phyloP scores from a whole-genome alignment of 2,888 invertebrate genomes.

The Athalia cordata region DNA sequence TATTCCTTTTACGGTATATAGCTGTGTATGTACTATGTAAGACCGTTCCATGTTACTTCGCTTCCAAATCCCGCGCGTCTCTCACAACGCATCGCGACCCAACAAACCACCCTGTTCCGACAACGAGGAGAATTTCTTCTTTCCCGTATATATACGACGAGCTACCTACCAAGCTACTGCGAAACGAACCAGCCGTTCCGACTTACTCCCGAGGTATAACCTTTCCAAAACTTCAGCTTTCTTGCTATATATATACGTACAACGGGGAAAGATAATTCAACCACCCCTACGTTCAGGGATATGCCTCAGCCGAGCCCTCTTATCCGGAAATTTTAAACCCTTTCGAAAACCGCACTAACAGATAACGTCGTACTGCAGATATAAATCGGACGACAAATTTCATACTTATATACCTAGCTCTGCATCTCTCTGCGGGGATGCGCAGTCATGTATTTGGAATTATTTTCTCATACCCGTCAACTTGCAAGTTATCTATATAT shows the following conservation, averaged over 20 bases:
- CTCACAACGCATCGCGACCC: not conserved
- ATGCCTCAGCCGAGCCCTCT: slow-evolving; percentile 12
- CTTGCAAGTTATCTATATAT: no score
- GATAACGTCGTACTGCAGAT: slow-evolving; percentile 26
- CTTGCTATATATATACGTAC: slow-evolving; percentile 10
- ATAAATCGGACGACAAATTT: slow-evolving; percentile 25
- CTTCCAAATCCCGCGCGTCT: not conserved
- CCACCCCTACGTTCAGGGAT: not conserved
- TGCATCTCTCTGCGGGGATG: not conserved
- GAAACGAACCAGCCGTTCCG: slow-evolving; percentile 9
- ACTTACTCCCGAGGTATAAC: slow-evolving; percentile 3
- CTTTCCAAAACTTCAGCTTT: slow-evolving; percentile 10
- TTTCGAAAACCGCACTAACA: slow-evolving; percentile 38
- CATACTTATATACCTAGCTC: not conserved
- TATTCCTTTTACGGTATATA: not conserved
- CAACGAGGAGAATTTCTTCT: slow-evolving; percentile 48
- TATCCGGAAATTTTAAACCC: slow-evolving; percentile 42
- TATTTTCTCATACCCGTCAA: no score
- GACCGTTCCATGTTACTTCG: no score
- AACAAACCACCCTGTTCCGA: not conserved
- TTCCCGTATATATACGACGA: no score
- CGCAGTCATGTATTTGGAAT: no score
- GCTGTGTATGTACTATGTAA: not conserved
- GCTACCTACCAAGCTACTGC: no score
- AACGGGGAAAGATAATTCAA: slow-evolving; percentile 29